phyloP scores from a whole-genome alignment of 2,888 invertebrate genomes.

The Philonicus albiceps region DNA sequence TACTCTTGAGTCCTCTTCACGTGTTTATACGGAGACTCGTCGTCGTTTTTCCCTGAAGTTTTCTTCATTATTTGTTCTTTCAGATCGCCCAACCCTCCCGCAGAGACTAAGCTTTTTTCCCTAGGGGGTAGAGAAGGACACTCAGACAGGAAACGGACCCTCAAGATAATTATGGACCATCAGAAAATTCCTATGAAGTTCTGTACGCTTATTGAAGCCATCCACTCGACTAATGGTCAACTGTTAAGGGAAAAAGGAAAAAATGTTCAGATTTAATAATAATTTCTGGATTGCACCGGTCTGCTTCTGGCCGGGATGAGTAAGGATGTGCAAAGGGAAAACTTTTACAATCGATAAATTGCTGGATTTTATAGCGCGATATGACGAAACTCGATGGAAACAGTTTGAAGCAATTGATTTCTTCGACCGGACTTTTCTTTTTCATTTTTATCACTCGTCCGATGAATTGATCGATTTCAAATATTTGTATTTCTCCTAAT shows the following conservation, averaged over 20 bases:
- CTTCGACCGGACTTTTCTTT: background rate
- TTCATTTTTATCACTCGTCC: background rate
- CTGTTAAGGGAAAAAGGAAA: background rate
- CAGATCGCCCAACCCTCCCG: background rate
- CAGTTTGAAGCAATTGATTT: background rate
- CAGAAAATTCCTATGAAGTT: constrained; percentile 18
- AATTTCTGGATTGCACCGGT: background rate
- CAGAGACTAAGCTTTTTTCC: background rate
- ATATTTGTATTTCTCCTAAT: background rate
- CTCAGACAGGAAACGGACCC: background rate
- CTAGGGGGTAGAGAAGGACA: background rate
- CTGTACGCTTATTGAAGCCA: background rate
- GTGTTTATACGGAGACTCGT: background rate
- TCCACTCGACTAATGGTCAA: constrained; percentile 5
- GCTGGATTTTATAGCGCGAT: background rate
- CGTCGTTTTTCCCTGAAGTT: background rate
- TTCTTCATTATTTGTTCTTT: background rate
- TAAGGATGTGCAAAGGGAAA: background rate
- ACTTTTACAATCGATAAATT: background rate
- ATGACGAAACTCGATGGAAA: background rate
- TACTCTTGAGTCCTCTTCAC: background rate
- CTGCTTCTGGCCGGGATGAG: background rate
- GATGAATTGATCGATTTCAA: background rate
- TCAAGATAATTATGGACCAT: constrained; percentile 11
- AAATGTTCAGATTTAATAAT: constrained; percentile 17